Evolutionary conservation across 2,888 invertebrate genomes (phyloP).

Genomic region (Lasius platythorax): DNA sequence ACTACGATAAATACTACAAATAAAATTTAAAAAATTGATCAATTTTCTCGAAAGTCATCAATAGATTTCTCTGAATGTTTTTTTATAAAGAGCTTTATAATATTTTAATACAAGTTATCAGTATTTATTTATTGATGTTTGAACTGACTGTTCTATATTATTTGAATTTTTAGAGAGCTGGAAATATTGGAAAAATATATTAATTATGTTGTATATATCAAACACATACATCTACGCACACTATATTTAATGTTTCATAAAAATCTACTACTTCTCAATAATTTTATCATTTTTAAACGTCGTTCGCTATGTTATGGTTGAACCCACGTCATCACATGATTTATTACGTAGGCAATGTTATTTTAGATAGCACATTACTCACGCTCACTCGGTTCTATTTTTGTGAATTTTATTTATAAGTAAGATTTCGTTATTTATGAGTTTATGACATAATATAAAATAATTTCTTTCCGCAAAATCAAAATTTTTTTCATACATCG

Average conservation of each 20-base stretch:
- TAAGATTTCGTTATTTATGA: conserved; percentile 1
- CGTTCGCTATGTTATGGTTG: not conserved
- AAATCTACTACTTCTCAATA: not conserved
- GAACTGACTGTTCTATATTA: not conserved
- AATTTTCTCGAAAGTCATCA: not conserved
- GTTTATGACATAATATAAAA: not conserved
- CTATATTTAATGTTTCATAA: not conserved
- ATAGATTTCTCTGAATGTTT: not conserved
- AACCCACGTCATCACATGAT: not conserved
- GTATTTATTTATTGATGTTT: not conserved
- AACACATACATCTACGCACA: not conserved
- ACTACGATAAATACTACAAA: not conserved
- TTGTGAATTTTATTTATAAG: not conserved
- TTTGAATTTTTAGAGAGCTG: not conserved
- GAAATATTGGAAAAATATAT: not conserved
- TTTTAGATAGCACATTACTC: conserved; percentile 10
- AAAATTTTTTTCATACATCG: not conserved
- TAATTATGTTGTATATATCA: not conserved
- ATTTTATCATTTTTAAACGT: conserved; percentile 2
- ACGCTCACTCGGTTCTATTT: conserved; percentile 10
- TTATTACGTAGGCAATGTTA: conserved; percentile 26
- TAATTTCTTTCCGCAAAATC: not conserved
- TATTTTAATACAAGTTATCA: not conserved
- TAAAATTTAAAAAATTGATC: not conserved
- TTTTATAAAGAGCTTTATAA: not conserved